These are phyloP conservation scores for Scaptomyza tumidula DNA, from an alignment of 2,888 invertebrate species.

Conservation along the genomic window DNA sequence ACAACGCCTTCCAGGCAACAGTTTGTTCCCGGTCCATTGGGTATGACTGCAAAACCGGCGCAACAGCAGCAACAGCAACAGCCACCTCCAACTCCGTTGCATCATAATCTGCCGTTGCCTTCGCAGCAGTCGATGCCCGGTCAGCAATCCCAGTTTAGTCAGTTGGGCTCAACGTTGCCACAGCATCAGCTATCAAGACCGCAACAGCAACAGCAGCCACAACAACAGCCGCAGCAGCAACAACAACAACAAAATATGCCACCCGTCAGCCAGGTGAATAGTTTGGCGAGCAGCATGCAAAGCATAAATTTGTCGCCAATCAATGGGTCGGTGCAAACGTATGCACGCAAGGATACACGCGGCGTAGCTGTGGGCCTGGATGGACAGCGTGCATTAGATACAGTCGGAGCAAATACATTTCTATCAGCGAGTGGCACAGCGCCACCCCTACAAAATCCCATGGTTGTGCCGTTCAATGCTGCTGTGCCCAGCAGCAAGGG, in stretches of 20 bases:
- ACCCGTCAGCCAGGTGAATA: conserved; percentile 23
- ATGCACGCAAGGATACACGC: conserved; percentile 44
- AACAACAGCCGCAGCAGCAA: background rate
- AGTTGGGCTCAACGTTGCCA: background rate
- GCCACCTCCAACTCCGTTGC: background rate
- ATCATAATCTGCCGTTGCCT: background rate
- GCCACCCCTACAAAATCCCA: conserved; percentile 39
- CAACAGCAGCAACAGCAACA: conserved; percentile 8
- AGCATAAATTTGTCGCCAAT: conserved; percentile 65
- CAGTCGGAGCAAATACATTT: conserved; percentile 25
- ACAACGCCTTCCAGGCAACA: conserved; percentile 16
- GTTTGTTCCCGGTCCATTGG: conserved; percentile 26
- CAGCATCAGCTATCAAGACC: conserved; percentile 1
- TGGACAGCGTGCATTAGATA: conserved; percentile 13
- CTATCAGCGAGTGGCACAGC: conserved; percentile 23
- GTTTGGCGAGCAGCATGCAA: conserved; percentile 68
- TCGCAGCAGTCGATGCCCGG: background rate
- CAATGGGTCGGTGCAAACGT: conserved; percentile 39
- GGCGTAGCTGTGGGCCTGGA: conserved; percentile 50
- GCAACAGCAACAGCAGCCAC: background rate
- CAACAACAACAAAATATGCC: conserved; percentile 3
- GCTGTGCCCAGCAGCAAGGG: conserved; percentile 31
- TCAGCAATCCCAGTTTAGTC: background rate
- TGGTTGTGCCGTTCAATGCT: conserved; percentile 50
- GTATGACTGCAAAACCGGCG: conserved; percentile 4